phyloP scores from a whole-genome alignment of 2,113 vertebrate genomes.

The Abramis brama region DNA sequence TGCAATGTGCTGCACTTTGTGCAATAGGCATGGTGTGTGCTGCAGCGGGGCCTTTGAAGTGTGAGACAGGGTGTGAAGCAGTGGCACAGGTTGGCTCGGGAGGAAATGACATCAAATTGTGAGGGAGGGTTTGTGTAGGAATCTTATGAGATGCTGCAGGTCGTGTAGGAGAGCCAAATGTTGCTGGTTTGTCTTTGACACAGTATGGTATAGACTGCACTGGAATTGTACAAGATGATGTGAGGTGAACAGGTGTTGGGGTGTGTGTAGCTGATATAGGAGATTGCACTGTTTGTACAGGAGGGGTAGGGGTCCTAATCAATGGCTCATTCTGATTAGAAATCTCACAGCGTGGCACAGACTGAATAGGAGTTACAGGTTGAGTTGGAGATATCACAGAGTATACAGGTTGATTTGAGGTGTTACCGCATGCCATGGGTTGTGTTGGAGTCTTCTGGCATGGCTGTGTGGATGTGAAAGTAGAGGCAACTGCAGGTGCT shows the following conservation, averaged over 20 bases:
- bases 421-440: background rate
- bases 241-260: background rate
- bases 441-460: constrained; percentile 12
- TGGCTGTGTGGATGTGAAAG: background rate
- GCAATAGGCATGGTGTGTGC: background rate
- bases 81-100: background rate
- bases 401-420: constrained; percentile 12
- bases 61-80: constrained; percentile 1
- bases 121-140: constrained; percentile 5
- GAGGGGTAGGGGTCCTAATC: background rate
- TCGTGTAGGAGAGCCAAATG: constrained; percentile 15
- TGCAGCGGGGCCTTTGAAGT: background rate
- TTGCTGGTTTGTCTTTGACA: constrained; percentile 15
- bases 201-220: constrained; percentile 12
- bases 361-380: constrained; percentile 23
- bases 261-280: background rate
- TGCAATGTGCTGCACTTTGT: constrained; percentile 17
- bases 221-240: constrained; percentile 7
- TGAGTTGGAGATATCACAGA: constrained; percentile 28
- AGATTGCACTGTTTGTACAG: background rate
- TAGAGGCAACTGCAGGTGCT: background rate
- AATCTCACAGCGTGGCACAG: constrained; percentile 20
- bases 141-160: constrained; percentile 3
- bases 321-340: constrained; percentile 13
- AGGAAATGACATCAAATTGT: background rate